These are phyloP conservation scores for Tipula confusa DNA, from an alignment of 2,888 invertebrate genomes.

Conservation along the genomic window DNA sequence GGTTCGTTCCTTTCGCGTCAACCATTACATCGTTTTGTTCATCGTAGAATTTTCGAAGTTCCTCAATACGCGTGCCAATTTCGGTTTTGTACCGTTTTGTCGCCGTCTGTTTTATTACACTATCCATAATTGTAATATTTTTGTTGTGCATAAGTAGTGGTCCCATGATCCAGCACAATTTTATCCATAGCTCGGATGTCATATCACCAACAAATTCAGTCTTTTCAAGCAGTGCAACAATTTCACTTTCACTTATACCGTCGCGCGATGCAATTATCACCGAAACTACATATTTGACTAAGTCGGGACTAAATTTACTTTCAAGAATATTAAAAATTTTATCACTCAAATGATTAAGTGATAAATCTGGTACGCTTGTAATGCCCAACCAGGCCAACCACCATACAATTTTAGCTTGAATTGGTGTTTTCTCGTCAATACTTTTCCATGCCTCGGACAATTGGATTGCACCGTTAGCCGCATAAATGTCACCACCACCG, in stretches of 20 bases:
- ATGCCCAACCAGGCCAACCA: constrained; percentile 61
- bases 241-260: constrained; percentile 77
- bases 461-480: constrained; percentile 45
- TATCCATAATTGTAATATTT: constrained; percentile 47
- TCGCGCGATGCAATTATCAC: constrained; percentile 69
- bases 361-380: constrained; percentile 54
- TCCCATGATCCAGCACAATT: constrained; percentile 50
- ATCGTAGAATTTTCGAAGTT: constrained; percentile 37
- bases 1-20: constrained; percentile 39
- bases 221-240: constrained; percentile 54
- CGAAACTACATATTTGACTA: constrained; percentile 64
- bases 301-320: constrained; percentile 60
- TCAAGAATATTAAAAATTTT: constrained; percentile 66
- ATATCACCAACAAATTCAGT: constrained; percentile 33
- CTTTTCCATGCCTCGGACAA: constrained; percentile 45
- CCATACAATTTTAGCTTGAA: constrained; percentile 53
- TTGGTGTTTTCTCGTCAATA: constrained; percentile 44
- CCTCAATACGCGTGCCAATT: constrained; percentile 35
- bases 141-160: constrained; percentile 47
- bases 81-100: constrained; percentile 42
- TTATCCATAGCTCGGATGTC: constrained; percentile 45
- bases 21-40: constrained; percentile 36
- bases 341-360: constrained; percentile 55
- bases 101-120: constrained; percentile 43
- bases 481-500: constrained; percentile 47